These are phyloP conservation scores for Nematolebias whitei DNA, from an alignment of 2,113 vertebrate species.

Conservation along the genomic window DNA sequence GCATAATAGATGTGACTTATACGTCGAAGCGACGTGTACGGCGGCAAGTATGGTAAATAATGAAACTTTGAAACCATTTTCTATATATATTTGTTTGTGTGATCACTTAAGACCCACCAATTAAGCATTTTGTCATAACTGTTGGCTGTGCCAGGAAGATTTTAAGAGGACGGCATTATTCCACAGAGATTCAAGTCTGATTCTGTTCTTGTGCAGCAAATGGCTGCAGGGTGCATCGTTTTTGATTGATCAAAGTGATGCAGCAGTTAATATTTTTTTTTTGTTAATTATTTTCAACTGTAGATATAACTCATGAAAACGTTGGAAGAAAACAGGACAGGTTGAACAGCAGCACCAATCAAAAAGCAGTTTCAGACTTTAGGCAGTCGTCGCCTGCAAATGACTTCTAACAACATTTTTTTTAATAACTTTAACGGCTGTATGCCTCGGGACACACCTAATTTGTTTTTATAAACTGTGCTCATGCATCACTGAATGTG, in stretches of 20 bases:
- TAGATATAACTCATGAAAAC: neutral
- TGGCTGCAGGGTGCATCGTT: neutral
- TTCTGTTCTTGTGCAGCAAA: neutral
- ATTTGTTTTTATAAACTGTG: neutral
- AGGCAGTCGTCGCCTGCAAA: neutral
- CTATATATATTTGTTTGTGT: neutral
- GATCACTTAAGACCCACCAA: neutral
- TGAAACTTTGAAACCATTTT: neutral
- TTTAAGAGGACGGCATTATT: no score
- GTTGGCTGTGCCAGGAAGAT: no score
- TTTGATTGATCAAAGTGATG: neutral
- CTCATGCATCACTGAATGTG: neutral
- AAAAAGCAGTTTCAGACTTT: neutral
- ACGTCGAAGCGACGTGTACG: no score
- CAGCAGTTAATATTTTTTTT: no score
- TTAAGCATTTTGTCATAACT: neutral
- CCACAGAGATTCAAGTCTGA: neutral
- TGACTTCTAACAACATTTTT: neutral
- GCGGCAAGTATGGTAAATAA: no score
- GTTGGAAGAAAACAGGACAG: neutral
- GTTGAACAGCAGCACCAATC: neutral
- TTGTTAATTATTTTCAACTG: no score
- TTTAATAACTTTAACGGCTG: neutral
- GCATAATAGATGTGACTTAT: no score
- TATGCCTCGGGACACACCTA: neutral